Evolutionary conservation across 2,797 vertebrate species (phyloP), one percentile per base, ranked within the genome.

Genomic region (Tenualosa ilisha): DNA sequence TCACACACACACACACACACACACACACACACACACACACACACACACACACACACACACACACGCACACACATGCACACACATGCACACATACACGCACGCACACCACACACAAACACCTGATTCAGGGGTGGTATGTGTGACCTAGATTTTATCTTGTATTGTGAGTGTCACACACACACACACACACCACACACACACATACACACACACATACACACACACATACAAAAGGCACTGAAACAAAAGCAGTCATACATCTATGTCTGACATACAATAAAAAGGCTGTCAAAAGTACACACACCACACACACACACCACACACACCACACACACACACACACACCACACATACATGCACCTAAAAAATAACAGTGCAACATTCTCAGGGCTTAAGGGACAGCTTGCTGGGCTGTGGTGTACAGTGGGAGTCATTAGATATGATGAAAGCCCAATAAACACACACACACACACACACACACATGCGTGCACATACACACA

Each of bases 161-260:
- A 26, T 65, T 26, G 61, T 26, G 24, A 65, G 31, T 31, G 31
- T 31, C 61, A 65, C 61, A 65, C 61, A 61, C 59, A 61, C 59
- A 61, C 59, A 61, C 61, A 68, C 26, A 68, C 63, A 68, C 63
- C 63, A 68, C 63, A 68, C 63, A 68, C 63, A 68, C 63, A 68
- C 65, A 72, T 12, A 72, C 13, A 72, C 31, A 72, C 12, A 75
- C 13, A 75, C 13, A 40, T 13, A 75, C 31, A 43, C 68, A 75
- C 5, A 43, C 26, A 68, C 9, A 31, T 26, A 7, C 8, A 24
- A 6, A 22, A 56, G 8, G n/a, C 22, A 24, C 61, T 61, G 22
- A 61, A n/a, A 22, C 15, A 61, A n/a, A 61, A 61, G 22, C 59
- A 61, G 6, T n/a, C 59, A 20, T 61, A 22, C n/a, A 61, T n/a